phyloP scores from a whole-genome alignment of 2,113 vertebrate genomes.

The Cheirogaleus medius region DNA sequence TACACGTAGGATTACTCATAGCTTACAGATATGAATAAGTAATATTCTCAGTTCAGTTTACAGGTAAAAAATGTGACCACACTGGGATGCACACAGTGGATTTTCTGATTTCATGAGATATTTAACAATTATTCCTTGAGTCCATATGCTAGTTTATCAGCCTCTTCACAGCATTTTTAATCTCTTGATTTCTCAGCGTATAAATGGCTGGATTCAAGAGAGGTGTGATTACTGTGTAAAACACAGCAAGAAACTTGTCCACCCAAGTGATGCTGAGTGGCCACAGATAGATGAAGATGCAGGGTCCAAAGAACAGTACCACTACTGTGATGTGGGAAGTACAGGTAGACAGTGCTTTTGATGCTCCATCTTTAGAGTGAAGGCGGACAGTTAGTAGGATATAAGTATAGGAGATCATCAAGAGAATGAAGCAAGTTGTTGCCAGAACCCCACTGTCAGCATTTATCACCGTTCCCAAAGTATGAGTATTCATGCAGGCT shows the following conservation, averaged over 20 bases:
- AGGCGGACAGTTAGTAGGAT: constrained; percentile 15
- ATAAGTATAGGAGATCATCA: constrained; percentile 61
- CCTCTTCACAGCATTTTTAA: constrained; percentile 64
- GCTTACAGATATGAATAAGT: not conserved
- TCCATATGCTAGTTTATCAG: not conserved
- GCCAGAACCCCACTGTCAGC: constrained; percentile 47
- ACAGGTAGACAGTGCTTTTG: constrained; percentile 61
- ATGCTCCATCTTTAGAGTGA: not conserved
- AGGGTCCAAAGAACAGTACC: constrained; percentile 60
- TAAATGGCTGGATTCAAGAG: constrained; percentile 74
- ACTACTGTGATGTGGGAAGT: constrained; percentile 66
- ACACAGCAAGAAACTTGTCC: constrained; percentile 67
- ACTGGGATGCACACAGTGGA: fast-evolving
- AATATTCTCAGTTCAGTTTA: not conserved
- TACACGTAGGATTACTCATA: not conserved
- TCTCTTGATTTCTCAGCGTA: constrained; percentile 72
- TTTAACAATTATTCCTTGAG: not conserved
- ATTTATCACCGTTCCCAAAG: constrained; percentile 15
- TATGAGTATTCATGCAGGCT: constrained; percentile 52
- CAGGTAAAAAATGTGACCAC: not conserved
- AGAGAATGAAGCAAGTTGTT: constrained; percentile 50
- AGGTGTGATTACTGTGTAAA: constrained; percentile 69
- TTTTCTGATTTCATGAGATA: not conserved
- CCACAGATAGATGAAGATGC: constrained; percentile 64
- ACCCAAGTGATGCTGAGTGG: constrained; percentile 47